Conservation (phyloP, 1,140 invertebrate genomes). For the Chelonus insularis region DNA sequence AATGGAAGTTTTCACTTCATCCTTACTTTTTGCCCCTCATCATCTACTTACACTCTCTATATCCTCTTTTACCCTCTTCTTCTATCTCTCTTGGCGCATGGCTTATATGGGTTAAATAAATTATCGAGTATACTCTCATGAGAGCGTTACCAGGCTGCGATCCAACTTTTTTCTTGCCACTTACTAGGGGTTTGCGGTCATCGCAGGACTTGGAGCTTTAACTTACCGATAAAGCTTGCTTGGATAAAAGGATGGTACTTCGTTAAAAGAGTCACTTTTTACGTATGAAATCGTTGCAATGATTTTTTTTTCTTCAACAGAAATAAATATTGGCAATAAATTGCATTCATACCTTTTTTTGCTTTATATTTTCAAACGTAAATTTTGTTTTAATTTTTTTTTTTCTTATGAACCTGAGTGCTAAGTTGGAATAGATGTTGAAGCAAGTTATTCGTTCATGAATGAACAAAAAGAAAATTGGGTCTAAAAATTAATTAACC, state of each 20-base stretch:
- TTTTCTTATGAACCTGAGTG: too few species aligned
- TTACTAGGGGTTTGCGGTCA: not conserved
- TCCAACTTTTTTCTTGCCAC: constrained; percentile 17
- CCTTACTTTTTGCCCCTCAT: not conserved
- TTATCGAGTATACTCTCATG: constrained; percentile 11
- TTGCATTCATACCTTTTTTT: too few species aligned
- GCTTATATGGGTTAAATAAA: constrained; percentile 24
- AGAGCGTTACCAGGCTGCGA: constrained; percentile 6
- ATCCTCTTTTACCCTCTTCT: not conserved
- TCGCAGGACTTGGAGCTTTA: constrained; percentile 9
- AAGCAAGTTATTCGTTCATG: too few species aligned
- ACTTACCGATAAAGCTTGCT: constrained; percentile 21
- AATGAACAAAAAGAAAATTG: too few species aligned
- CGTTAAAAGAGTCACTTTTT: not conserved
- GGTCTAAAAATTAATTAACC: too few species aligned
- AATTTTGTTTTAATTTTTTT: not conserved
- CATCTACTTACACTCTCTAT: not conserved
- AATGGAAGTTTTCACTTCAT: constrained; percentile 11
- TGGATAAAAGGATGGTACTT: not conserved
- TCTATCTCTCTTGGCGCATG: not conserved
- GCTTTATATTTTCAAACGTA: too few species aligned
- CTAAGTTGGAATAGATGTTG: too few species aligned
- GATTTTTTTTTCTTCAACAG: not conserved
- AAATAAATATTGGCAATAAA: not conserved
- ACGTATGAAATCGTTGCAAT: too few species aligned